Base-by-base conservation (phyloP, 2,888 invertebrate species). In the Amphipyra berbera region DNA sequence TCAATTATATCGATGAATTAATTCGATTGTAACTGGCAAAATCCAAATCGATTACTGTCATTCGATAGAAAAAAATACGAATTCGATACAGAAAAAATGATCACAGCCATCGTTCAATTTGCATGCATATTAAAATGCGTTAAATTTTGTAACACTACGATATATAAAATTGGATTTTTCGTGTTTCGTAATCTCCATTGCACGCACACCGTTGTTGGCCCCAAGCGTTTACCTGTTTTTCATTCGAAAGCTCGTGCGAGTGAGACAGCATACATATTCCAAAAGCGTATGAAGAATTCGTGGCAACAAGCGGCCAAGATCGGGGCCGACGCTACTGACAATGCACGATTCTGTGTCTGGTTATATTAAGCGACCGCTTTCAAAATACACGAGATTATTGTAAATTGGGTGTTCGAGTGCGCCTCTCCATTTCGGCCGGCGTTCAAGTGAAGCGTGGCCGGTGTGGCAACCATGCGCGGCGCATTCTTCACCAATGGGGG, bases 391-490 rank as follows among this genome's bases (percentile, higher is more conserved):
- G 75, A 82, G 86, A 86, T 86, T 84, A 85, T 82, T 83, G 82
- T 82, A 83, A 83, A 87, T 86, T 84, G 76, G 82, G 81, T 84
- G 83, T 82, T 85, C 82, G 74, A 85, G 79, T 81, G 80, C 82
- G 83, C 79, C 90, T 91, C 87, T 86, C 77, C 81, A 85, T 85
- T 88, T 90, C 84, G 82, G 90, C 80, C 87, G 93, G 86, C 69
- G 83, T 88, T 80, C 84, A 82, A 85, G 82, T 83, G 86, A 88
- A 92, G 90, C 90, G 90, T 87, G 89, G 87, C 88, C 91, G 91
- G 92, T 90, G 92, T 90, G 89, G 93, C 94, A 91, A 92, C 94
- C 90, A 92, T 95, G 94, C 94, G 94, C 94, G 83, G 92, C 93
- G 93, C 94, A 94, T 91, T 92, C 94, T 91, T 92, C 88, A 90